Percentiles rank a stretch among this genome's conserved stretches.
Conservation (phyloP, 2,113 vertebrate species). For the Mustela lutreola region DNA sequence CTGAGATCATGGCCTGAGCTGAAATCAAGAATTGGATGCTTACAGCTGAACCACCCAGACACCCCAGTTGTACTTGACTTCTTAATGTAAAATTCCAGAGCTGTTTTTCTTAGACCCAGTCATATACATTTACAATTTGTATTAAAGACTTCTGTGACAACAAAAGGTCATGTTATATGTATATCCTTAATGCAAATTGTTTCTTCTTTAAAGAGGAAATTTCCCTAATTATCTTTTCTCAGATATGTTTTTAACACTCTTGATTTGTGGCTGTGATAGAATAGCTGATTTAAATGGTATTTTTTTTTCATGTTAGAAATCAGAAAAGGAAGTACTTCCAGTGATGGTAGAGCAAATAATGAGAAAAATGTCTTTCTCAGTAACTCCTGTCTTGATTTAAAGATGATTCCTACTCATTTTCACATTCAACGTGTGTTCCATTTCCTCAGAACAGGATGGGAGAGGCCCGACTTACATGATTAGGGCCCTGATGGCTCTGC, state of each 20-base stretch:
- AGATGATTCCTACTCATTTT: neutral
- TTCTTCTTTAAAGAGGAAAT: neutral
- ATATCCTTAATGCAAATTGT: neutral
- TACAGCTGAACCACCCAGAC: neutral
- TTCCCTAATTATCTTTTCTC: neutral
- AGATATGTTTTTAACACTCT: neutral
- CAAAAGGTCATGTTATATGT: neutral
- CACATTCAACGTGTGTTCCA: fast-evolving
- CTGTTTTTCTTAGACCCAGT: neutral
- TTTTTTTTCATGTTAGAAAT: slow-evolving; percentile 12
- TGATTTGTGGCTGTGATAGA: neutral
- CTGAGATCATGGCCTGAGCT: neutral
- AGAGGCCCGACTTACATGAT: slow-evolving; percentile 41
- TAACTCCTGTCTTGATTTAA: neutral
- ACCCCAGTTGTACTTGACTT: neutral
- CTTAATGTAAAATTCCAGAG: neutral
- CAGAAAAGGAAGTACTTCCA: slow-evolving; percentile 1
- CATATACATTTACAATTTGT: neutral
- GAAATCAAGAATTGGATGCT: neutral
- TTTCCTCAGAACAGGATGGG: neutral
- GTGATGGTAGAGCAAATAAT: neutral
- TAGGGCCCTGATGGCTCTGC: neutral
- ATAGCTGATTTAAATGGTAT: neutral
- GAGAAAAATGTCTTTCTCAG: neutral
- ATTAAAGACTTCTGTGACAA: neutral